These are phyloP conservation scores for Trilocha varians DNA, from an alignment of 2,888 invertebrate species.

Conservation along the genomic window DNA sequence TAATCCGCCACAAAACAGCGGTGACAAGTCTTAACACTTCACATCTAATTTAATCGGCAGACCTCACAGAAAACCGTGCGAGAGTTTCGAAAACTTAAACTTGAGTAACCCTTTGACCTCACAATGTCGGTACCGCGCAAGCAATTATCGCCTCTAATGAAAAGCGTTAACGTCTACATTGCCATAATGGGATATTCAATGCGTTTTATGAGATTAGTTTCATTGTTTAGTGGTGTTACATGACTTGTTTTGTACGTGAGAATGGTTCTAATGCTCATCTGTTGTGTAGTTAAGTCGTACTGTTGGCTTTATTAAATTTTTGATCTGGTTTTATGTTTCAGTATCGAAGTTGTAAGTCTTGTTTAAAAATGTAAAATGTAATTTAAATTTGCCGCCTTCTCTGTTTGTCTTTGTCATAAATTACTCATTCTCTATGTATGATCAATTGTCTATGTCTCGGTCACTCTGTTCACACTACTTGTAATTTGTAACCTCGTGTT, in stretches of 20 bases:
- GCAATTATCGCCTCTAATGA: background rate
- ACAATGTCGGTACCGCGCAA: background rate
- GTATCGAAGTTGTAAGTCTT: too few relatives aligned
- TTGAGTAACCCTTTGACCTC: background rate
- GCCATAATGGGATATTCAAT: constrained; percentile 3
- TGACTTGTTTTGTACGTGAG: constrained; percentile 5
- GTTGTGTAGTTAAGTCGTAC: background rate
- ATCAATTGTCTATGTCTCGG: too few relatives aligned
- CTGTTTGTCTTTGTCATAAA: too few relatives aligned
- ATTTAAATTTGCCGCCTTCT: too few relatives aligned
- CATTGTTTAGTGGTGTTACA: constrained; percentile 1
- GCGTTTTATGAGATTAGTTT: constrained; percentile 7
- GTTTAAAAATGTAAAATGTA: background rate
- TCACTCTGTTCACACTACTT: too few relatives aligned
- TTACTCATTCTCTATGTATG: too few relatives aligned
- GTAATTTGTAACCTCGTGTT: too few relatives aligned
- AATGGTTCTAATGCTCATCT: background rate
- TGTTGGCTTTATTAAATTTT: too few relatives aligned
- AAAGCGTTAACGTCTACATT: background rate
- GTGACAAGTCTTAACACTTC: background rate
- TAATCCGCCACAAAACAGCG: background rate
- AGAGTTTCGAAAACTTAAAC: background rate
- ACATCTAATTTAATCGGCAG: background rate
- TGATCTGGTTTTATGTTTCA: too few relatives aligned
- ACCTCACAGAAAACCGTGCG: background rate